A percentile compares a stretch with the other conserved stretches of the same genome.
These are phyloP conservation scores for Troides helena DNA, from an alignment of 2,888 invertebrate genomes.

Conservation along the genomic window DNA sequence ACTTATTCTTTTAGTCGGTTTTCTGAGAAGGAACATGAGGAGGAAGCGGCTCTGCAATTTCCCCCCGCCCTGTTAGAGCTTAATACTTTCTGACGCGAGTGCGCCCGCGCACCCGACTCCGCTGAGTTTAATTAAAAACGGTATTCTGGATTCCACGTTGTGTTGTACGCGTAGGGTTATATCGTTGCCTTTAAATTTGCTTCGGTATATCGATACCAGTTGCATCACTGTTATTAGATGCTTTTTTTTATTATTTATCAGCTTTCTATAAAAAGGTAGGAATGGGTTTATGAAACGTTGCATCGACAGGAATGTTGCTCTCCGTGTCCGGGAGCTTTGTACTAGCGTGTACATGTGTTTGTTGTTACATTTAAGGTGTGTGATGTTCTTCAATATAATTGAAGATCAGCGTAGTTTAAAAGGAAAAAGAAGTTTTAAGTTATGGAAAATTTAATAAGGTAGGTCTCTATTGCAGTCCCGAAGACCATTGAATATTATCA, in stretches of 20 bases:
- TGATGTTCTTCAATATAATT: too few species aligned
- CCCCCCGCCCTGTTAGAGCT: slow-evolving; percentile 48
- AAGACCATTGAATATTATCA: too few species aligned
- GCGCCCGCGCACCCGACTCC: slow-evolving; percentile 46
- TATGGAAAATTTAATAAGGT: too few species aligned
- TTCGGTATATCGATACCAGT: slow-evolving; percentile 24
- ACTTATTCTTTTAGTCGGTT: slow-evolving; percentile 41
- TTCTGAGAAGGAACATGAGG: slow-evolving; percentile 46
- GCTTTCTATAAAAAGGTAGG: slow-evolving; percentile 5
- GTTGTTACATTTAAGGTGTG: background rate
- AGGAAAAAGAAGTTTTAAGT: too few species aligned
- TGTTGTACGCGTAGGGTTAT: slow-evolving; percentile 34
- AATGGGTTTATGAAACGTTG: slow-evolving; percentile 6
- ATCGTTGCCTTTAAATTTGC: slow-evolving; percentile 23
- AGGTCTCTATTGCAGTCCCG: too few species aligned
- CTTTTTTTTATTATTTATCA: slow-evolving; percentile 3
- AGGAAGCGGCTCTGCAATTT: slow-evolving; percentile 47
- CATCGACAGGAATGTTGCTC: background rate
- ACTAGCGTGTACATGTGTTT: background rate
- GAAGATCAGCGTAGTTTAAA: too few species aligned
- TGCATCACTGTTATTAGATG: slow-evolving; percentile 9
- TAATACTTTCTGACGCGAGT: slow-evolving; percentile 61
- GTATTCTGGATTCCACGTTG: slow-evolving; percentile 54
- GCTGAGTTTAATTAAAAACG: slow-evolving; percentile 68
- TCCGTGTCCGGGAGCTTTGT: background rate